Evolutionary conservation across 2,797 vertebrate species (phyloP).

Genomic region (Miichthys miiuy): DNA sequence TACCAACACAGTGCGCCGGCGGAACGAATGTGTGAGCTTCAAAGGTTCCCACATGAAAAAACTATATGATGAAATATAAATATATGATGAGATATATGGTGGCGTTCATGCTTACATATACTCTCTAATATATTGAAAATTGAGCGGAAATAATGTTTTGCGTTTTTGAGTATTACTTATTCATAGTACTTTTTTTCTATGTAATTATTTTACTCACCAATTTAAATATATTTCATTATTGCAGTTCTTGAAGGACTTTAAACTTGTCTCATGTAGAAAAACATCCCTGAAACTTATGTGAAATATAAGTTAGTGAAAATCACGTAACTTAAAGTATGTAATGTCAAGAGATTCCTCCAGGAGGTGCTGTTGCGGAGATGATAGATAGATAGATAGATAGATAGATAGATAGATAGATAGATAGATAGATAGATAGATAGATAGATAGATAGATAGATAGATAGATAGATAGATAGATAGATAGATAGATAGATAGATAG

Average conservation of each 20-base stretch:
- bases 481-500: conserved; percentile 32
- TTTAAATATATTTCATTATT: neutral
- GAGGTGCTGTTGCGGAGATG: conserved; percentile 19
- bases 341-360: conserved; percentile 17
- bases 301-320: neutral
- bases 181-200: neutral
- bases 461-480: conserved; percentile 43
- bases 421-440: conserved; percentile 36
- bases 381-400: conserved; percentile 13
- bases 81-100: fast-evolving
- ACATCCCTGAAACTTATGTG: neutral
- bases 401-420: conserved; percentile 20
- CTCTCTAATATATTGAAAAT: neutral
- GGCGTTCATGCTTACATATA: neutral
- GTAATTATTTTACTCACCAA: neutral
- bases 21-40: neutral
- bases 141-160: fast-evolving
- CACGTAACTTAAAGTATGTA: neutral
- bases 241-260: neutral
- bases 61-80: no score
- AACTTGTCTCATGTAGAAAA: neutral
- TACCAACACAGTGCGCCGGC: conserved; percentile 15
- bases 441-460: conserved; percentile 41
- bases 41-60: conserved; percentile 46
- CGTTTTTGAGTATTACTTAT: neutral